Evolutionary conservation across 2,113 vertebrate genomes (phyloP).

Genomic region (Elanus axillaris): DNA sequence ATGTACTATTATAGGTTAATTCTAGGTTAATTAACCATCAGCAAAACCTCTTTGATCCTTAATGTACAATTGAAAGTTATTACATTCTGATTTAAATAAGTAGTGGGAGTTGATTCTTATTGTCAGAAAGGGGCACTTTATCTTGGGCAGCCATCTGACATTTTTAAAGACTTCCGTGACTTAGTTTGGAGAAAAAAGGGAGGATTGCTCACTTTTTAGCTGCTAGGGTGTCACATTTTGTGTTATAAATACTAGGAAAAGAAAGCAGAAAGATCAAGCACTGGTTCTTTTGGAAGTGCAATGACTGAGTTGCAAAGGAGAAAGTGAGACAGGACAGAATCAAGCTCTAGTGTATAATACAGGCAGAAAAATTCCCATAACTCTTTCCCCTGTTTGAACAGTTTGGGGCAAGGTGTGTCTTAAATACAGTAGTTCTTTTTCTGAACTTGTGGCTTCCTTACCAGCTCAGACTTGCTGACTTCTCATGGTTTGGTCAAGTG

Average conservation of each 20-base stretch:
- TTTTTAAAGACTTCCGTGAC: background rate
- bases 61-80: background rate
- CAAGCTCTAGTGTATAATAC: background rate
- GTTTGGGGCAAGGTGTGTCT: background rate
- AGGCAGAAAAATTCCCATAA: background rate
- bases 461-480: background rate
- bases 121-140: background rate
- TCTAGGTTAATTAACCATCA: background rate
- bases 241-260: background rate
- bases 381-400: background rate
- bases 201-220: background rate
- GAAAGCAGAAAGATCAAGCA: background rate
- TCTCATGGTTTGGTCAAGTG: background rate
- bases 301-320: background rate
- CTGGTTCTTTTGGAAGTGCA: background rate
- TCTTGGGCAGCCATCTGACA: background rate
- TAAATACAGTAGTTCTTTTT: background rate
- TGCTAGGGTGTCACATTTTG: background rate
- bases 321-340: background rate
- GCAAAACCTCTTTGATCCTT: background rate
- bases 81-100: background rate
- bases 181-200: background rate
- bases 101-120: background rate
- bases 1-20: background rate
- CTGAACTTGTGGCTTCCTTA: background rate